Conservation (phyloP, 2,888 invertebrate genomes). For the Sycophila texana region DNA sequence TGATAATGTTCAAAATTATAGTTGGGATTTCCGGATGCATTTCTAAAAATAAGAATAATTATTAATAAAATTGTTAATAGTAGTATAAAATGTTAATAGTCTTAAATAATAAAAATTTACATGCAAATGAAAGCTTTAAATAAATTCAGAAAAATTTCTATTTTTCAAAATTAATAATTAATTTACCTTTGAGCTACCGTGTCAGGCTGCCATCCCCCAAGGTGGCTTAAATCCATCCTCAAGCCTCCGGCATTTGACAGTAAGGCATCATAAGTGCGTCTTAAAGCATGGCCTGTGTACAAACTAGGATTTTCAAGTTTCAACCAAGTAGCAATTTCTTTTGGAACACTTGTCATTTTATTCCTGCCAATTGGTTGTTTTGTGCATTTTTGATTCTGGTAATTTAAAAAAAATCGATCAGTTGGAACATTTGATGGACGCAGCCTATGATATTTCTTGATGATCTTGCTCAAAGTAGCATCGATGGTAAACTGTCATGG, state of each 20-base stretch:
- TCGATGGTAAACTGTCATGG: slow-evolving; percentile 3
- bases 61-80: not conserved
- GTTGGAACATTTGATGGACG: not conserved
- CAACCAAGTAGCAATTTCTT: not conserved
- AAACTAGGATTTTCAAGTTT: slow-evolving; percentile 7
- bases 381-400: not conserved
- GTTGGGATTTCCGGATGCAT: no score
- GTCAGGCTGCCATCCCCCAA: slow-evolving; percentile 1
- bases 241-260: not conserved
- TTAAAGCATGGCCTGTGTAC: slow-evolving; percentile 7
- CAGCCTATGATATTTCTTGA: not conserved
- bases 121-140: no score
- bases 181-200: no score
- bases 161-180: no score
- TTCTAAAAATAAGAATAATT: no score
- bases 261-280: not conserved
- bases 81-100: no score
- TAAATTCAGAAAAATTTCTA: no score
- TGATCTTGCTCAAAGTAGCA: slow-evolving; percentile 5
- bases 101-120: no score
- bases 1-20: no score
- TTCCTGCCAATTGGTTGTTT: slow-evolving; percentile 11
- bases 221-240: not conserved
- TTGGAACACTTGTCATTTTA: not conserved
- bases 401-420: not conserved